Conservation (phyloP, 2,888 invertebrate genomes). For the Morpho achilles region DNA sequence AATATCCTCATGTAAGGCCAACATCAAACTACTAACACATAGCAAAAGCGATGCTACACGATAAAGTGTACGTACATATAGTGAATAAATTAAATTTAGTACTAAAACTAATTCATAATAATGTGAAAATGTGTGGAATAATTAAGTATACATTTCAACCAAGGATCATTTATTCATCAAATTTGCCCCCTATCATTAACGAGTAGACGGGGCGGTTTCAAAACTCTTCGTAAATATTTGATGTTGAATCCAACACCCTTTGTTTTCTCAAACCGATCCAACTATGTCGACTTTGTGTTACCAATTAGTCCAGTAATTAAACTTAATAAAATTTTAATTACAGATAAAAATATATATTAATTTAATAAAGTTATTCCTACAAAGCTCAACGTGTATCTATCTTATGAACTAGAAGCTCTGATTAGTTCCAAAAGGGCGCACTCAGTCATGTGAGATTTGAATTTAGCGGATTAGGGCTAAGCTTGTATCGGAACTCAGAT, state of each 20-base stretch:
- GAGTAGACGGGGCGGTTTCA: conserved; percentile 12
- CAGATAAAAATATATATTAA: background rate
- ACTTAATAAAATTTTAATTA: conserved; percentile 9
- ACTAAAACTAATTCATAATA: background rate
- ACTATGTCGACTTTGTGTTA: conserved; percentile 36
- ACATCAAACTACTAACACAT: no score
- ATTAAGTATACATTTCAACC: conserved; percentile 1
- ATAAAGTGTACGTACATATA: no score
- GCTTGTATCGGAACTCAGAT: no score
- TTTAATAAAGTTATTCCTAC: no score
- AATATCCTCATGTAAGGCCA: no score
- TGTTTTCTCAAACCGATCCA: conserved; percentile 22
- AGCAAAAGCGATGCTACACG: no score
- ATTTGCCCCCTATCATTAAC: conserved; percentile 10
- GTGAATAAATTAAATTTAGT: no score
- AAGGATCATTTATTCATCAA: conserved; percentile 13
- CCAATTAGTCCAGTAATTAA: conserved; percentile 43
- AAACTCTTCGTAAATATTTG: conserved; percentile 24
- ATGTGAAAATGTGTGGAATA: background rate
- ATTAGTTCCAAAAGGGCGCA: no score
- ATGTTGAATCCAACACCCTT: conserved; percentile 18
- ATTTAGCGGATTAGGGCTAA: no score
- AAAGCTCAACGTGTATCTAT: no score
- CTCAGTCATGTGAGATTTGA: no score
- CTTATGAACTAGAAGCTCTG: no score